These are phyloP conservation scores for Hirtodrosophila histrioides DNA, from an alignment of 2,888 invertebrate genomes.

Conservation along the genomic window DNA sequence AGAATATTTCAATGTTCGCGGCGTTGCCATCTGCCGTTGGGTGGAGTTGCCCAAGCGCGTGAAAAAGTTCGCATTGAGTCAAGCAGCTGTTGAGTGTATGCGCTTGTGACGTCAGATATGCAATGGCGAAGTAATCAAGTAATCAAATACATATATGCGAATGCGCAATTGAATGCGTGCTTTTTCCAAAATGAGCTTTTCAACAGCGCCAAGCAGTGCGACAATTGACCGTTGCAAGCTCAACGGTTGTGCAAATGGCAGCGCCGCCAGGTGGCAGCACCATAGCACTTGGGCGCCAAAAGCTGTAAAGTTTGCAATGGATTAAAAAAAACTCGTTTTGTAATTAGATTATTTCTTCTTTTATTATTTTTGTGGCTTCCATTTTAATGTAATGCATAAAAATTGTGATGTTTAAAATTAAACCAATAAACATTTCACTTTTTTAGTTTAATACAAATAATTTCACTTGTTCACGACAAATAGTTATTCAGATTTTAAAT, in stretches of 20 bases:
- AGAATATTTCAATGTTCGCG: conserved; percentile 35
- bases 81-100: conserved; percentile 20
- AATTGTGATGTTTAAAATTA: conserved; percentile 70
- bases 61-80: conserved; percentile 12
- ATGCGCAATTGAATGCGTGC: too few species aligned
- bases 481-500: conserved; percentile 56
- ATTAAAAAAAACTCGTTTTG: conserved; percentile 9
- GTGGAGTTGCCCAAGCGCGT: conserved; percentile 25
- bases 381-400: conserved; percentile 71
- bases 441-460: conserved; percentile 74
- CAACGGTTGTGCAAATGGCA: background rate
- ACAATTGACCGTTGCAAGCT: too few species aligned
- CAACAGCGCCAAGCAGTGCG: too few species aligned
- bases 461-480: conserved; percentile 61
- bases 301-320: background rate
- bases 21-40: conserved; percentile 34
- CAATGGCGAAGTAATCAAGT: too few species aligned
- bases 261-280: background rate
- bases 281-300: background rate
- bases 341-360: conserved; percentile 56
- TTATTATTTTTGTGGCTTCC: conserved; percentile 50
- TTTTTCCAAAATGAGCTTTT: too few species aligned
- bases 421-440: conserved; percentile 74
- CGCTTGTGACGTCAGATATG: conserved; percentile 6
- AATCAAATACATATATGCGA: too few species aligned